A percentile compares a stretch with the other conserved stretches of the same genome.
Evolutionary conservation across 2,797 vertebrate genomes (phyloP).

Genomic region (Mycteria americana): DNA sequence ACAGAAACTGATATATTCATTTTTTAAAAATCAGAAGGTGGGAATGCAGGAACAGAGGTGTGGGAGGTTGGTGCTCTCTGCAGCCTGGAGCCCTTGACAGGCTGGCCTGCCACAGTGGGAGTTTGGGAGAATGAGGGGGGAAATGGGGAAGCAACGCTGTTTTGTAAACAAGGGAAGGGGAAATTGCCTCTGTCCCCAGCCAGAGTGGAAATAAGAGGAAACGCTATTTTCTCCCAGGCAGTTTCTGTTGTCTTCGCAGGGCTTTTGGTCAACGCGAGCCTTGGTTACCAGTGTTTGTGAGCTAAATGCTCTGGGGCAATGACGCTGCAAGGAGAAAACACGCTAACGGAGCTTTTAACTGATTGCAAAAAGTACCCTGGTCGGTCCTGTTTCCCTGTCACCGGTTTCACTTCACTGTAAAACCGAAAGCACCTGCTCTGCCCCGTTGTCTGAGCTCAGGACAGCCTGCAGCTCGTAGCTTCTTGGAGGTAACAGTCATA

Average conservation of each 20-base stretch:
- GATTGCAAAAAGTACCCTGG: not conserved
- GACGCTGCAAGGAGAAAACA: not conserved
- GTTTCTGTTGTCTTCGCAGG: not conserved
- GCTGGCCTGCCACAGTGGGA: not conserved
- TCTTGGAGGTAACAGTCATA: not conserved
- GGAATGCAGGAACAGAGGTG: not conserved
- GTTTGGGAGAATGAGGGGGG: not conserved
- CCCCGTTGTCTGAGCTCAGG: not conserved
- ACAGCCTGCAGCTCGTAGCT: accelerated
- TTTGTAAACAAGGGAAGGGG: not conserved
- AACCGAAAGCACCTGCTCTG: not conserved
- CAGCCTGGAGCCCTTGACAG: not conserved
- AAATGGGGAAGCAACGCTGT: not conserved
- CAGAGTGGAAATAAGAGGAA: not conserved
- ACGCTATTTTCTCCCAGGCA: not conserved
- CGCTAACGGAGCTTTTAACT: accelerated
- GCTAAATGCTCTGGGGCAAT: not conserved
- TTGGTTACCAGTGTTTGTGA: not conserved
- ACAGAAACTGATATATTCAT: not conserved
- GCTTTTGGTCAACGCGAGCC: not conserved
- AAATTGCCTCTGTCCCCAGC: not conserved
- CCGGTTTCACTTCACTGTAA: not conserved
- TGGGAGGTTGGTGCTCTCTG: not conserved
- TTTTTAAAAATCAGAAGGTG: not conserved
- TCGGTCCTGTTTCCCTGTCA: not conserved